Base-by-base conservation (phyloP, 2,888 invertebrate species). In the Exephanes ischioxanthus region DNA sequence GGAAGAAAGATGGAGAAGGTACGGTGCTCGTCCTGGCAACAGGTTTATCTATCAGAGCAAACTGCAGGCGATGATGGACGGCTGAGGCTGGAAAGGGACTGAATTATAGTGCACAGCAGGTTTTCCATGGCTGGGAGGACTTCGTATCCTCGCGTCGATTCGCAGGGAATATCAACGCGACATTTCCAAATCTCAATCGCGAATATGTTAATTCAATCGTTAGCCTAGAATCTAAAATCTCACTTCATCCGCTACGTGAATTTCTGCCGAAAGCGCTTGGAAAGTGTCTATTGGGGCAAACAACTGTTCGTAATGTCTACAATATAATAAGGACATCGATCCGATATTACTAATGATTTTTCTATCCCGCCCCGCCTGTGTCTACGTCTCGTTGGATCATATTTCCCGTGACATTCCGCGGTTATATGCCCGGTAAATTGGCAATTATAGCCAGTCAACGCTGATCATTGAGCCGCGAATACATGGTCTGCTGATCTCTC, bases 1-100 rank as follows among this genome's bases (percentile, higher is more conserved):
- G 67, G 72, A 51, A 51, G 33, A 58, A 22, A 26, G 45, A 58
- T 75, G 33, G 70, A n/a, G 26, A 16, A n/a, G 51, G 30, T 30
- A 6, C 63, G 75, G 45, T 61, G 41, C 53, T 70, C 16, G 16
- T 76, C 58, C 66, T 83, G 82, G 87, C 86, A 88, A 87, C 88
- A 87, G 86, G 88, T 88, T 81, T 86, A 85, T 86, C 84, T 87
- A 81, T 86, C 81, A 58, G 68, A 72, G 63, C 78, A 70, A 78
- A 82, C 78, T 75, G 73, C 77, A 76, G 75, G 73, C 83, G 84
- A 86, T 84, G 81, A 87, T 81, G 77, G 81, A 86, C 81, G 78
- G 66, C 30, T 80, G 79, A 81, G 80, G 67, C 61, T 77, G 61
- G 73, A 63, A 68, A 75, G 61, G 22, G 80, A 19, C 63, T 77